Evolutionary conservation across 2,797 vertebrate species (phyloP), one percentile per base, ranked within the genome.

Genomic region (Hoplostethus mediterraneus): DNA sequence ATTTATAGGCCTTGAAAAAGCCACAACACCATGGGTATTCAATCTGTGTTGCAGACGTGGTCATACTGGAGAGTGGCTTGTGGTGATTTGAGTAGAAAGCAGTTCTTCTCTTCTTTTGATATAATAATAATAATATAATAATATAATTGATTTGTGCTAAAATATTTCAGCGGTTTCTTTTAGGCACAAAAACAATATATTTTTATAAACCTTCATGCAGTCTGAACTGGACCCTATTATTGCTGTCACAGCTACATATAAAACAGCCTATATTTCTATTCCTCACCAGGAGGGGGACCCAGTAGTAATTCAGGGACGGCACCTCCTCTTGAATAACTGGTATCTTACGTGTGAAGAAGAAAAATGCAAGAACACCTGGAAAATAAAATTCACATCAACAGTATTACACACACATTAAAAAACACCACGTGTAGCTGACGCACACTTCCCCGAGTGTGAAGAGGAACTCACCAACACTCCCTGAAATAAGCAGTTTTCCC

Each of bases 211-310:
- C 40, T 11, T 42, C 9, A 10, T 9, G 11, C 42, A 45, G 12
- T 45, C 42, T 45, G 42, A 45, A 45, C 4, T 14, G 42, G 42
- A 12, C 42, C 42, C 13, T 44, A 40, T 58, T 51, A 45, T 8
- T 45, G 14, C 30, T 63, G 56, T 17, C 33, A 33, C 8, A n/a
- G 14, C 45, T 40, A 56, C 13, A 53, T 30, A 13, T 64, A 30
- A 38, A 3, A 57, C 25, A 42, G 10, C 13, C 49, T 33, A 70
- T 1, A 66, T 52, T 59, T 42, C 1, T 56, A 61, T 63, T 67
- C 40, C 97, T 97, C 94, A 99, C 98, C 97, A 98, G 63, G 59
- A 98, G 87, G 5, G 98, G 98, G 25, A 99, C 94, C 97, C 97
- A 99, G 93, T 96, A 96, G 92, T 97, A 98, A 92, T 99, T 97